Evolutionary conservation across 2,888 invertebrate species (phyloP).

Genomic region (Lasioglossum calceatum): DNA sequence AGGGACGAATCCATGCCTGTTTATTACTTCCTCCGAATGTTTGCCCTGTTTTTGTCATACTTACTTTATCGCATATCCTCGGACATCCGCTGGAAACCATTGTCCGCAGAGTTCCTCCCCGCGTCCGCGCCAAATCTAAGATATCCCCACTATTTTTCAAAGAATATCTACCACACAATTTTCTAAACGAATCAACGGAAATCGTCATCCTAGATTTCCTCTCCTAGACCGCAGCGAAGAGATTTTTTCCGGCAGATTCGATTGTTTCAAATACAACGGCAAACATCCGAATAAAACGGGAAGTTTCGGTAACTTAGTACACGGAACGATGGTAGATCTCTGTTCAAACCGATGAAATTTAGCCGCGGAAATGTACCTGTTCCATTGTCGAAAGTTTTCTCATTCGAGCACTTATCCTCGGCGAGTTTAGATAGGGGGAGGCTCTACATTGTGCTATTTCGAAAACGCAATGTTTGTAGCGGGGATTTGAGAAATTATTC

Average conservation of each 20-base stretch:
- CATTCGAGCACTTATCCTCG: neutral
- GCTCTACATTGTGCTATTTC: neutral
- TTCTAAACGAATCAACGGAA: neutral
- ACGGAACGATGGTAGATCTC: neutral
- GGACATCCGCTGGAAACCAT: neutral
- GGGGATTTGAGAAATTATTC: neutral
- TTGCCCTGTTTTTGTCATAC: constrained; percentile 25
- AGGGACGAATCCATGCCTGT: constrained; percentile 68
- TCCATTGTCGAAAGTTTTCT: neutral
- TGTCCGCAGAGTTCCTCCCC: neutral
- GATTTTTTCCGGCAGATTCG: neutral
- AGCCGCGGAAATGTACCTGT: neutral
- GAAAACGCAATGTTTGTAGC: neutral
- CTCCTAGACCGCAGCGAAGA: neutral
- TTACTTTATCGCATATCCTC: neutral
- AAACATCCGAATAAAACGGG: neutral
- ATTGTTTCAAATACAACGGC: constrained; percentile 6
- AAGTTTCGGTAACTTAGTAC: neutral
- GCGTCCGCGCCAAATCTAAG: neutral
- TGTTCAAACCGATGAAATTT: neutral
- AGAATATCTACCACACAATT: neutral
- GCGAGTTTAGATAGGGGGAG: neutral
- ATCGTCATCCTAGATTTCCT: neutral
- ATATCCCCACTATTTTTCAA: neutral
- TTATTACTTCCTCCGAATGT: constrained; percentile 62